Base-by-base conservation (phyloP, 1,140 invertebrate species). In the Sycophaga agraensis region DNA sequence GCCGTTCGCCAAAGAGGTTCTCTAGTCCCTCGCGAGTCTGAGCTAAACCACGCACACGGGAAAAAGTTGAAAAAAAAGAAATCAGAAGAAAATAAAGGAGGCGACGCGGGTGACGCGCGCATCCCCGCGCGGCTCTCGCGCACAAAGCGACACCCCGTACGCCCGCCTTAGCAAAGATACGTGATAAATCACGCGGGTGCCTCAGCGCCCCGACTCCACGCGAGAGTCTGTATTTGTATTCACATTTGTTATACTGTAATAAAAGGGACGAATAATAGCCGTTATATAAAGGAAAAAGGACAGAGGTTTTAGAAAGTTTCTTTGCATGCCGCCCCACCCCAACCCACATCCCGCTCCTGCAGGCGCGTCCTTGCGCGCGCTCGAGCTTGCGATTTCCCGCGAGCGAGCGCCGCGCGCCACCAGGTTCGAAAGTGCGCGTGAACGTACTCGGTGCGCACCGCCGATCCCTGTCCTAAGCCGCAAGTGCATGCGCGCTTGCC, bases 1-100 rank as follows among this genome's bases (percentile, higher is more conserved):
- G 70, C 66, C 66, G 62, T 63, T 76, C 72, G 76, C 75, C 77
- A 77, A 79, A 78, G 77, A 77, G 75, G 70, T 73, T 70, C 72
- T 78, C 77, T 78, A 78, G 78, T 80, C 76, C 70, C 70, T 72
- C 68, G 66, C 42, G 53, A 48, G 59, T 53, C 40, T 62, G 42
- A 53, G 35, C n/a, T n/a, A n/a, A n/a, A n/a, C n/a, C n/a, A n/a
- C n/a, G n/a, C n/a, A 28, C 21, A 22, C 37, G 19, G 2, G 2
- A 51, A 35, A 49, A 28, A 11, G 37, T 16, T 46, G 28, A 24
- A 31, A 16, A 59, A 56, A 68, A 68, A 55, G 64, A 66, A 63
- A 69, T 56, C 49, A 56, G 59, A 67, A 46, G 12, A 37, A 42
- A 59, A 26, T 24, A 39, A 0, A 6, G 34, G 51, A 63, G 16